Base-by-base conservation (phyloP, 2,888 invertebrate genomes). In the Chironomus tentans region DNA sequence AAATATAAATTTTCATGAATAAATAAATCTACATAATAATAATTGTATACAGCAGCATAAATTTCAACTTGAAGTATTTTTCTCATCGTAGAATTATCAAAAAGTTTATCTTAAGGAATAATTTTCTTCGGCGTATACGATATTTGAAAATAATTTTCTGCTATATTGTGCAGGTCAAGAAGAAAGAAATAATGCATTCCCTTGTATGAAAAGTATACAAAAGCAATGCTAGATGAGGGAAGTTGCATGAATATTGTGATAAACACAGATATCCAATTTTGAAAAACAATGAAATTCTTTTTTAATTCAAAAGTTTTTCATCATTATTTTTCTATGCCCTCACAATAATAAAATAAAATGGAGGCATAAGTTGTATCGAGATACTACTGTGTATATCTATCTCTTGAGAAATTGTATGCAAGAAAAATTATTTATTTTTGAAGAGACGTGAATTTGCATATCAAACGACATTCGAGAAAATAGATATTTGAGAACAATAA, bases 401-500 rank as follows among this genome's bases (percentile, higher is more conserved):
- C 56, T 56, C 56, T 56, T 15, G 56, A 18, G 56, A 56, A 56
- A 38, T 2, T 56, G 5, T 18, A 18, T 56, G 18, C 38, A 56
- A 56, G 18, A 56, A 56, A 10, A 56, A 50, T 5, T 18, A 56
- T 56, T 18, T 56, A n/a, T 56, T 18, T 56, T 15, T 56, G n/a
- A 56, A 18, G 5, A 15, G 18, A 56, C 18, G 15, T 15, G 65
- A 21, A 38, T 72, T 72, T 72, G 72, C 72, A 72, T 72, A 72
- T 72, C 72, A 72, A 65, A 65, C 65, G 65, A 65, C 65, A 65
- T 4, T 24, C 1, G 3, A 22, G 3, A 62, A 72, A 62, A 62
- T 2, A 50, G 72, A 72, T 72, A 62, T 61, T 24, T 12, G 3
- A 50, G 48, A 72, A 72, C 72, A 72, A 72, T 72, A 50, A 72